These are phyloP conservation scores for Parochlus steinenii DNA, from an alignment of 2,888 invertebrate species.

Conservation along the genomic window DNA sequence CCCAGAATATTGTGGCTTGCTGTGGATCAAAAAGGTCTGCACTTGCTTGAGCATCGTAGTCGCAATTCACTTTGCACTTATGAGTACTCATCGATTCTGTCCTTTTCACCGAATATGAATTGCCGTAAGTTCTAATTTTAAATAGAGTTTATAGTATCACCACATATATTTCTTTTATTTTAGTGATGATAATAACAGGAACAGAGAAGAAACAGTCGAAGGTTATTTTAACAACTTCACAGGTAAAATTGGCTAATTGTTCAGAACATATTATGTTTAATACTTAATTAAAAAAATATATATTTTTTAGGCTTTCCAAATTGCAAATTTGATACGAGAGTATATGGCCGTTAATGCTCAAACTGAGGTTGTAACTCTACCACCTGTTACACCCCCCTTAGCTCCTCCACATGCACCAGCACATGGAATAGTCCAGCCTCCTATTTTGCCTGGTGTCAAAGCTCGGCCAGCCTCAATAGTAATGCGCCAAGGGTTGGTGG, in stretches of 20 bases:
- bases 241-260: slow-evolving; percentile 35
- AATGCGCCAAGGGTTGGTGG: too few species aligned
- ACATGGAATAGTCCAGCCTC: slow-evolving; percentile 14
- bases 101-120: slow-evolving; percentile 81
- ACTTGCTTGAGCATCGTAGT: slow-evolving; percentile 74
- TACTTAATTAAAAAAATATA: background rate
- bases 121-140: too few species aligned
- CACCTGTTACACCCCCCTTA: slow-evolving; percentile 14
- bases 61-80: slow-evolving; percentile 81
- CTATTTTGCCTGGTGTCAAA: too few species aligned
- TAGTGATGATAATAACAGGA: slow-evolving; percentile 87
- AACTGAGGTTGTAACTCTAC: slow-evolving; percentile 14
- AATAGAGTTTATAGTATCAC: too few species aligned
- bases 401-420: slow-evolving; percentile 14
- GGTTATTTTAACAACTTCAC: slow-evolving; percentile 82
- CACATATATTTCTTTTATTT: too few species aligned
- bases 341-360: slow-evolving; percentile 47
- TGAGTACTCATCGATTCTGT: slow-evolving; percentile 75
- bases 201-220: slow-evolving; percentile 83
- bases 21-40: slow-evolving; percentile 82
- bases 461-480: too few species aligned
- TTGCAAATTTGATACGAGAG: slow-evolving; percentile 80
- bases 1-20: slow-evolving; percentile 85
- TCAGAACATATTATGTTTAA: slow-evolving; percentile 1
- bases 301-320: slow-evolving; percentile 64